Evolutionary conservation across 1,140 invertebrate species (phyloP), one percentile per base, ranked within the genome.

Genomic region (Himalopsyche phryganea): DNA sequence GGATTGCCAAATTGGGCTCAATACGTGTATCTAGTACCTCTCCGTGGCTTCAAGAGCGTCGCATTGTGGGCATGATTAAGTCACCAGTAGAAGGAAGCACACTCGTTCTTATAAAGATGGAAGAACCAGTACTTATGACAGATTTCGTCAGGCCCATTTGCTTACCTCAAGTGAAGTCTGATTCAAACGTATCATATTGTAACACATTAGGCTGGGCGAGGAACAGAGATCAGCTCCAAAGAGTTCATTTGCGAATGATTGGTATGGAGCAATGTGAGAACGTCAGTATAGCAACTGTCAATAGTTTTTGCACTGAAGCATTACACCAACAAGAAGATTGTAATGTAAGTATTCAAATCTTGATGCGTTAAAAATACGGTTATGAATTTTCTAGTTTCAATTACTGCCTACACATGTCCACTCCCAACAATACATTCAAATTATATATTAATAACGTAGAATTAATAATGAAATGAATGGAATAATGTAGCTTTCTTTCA

Each of bases 1-100:
- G 90, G 90, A 84, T 85, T 13, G 89, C 89, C 0, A 79, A 87
- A 66, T 79, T 92, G 62, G 91, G 91, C 1, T 84, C 83, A 17
- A 83, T 92, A 0, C 81, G 92, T 17, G 76, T 93, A 32, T 82
- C 86, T 11, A 86, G 87, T 49, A 84, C 83, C 1, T 85, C 90
- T 1, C 92, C 92, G 0, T 94, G 91, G 91, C 89, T 91, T 60
- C 91, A 94, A 69, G 87, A 93, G 64, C 75, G 89, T 18, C 80
- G 90, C 50, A 88, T 95, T 13, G 80, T 91, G 1, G 91, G 91
- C 11, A 91, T 94, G 88, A 85, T 94, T 2, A 91, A 92, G 65
- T 92, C 90, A 0, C 91, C 91, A 0, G 88, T 94, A 0, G 90
- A 92, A 74, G 91, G 91, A 7, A 92, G 89, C 59, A 89, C 88